A percentile compares a stretch with the other conserved stretches of the same genome.
These are phyloP conservation scores for Toxostoma redivivum DNA, from an alignment of 2,113 vertebrate species.

Conservation along the genomic window DNA sequence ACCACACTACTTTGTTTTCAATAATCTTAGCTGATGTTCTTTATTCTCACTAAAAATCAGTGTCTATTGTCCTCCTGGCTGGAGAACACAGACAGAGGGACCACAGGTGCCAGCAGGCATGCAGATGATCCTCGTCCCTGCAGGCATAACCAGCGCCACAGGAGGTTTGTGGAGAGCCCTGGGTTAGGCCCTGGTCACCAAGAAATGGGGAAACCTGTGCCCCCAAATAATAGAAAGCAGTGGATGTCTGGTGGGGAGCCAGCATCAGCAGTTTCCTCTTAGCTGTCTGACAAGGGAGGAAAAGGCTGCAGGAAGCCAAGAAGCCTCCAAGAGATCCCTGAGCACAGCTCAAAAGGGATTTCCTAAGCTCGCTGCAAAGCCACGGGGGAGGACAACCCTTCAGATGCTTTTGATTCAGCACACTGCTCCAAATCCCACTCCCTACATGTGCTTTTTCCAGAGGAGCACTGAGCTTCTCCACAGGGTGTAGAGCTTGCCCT, in stretches of 20 bases:
- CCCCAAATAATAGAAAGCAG: background rate
- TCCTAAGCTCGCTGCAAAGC: background rate
- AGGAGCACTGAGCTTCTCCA: background rate
- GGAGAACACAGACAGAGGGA: background rate
- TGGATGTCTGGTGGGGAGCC: background rate
- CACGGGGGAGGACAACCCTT: background rate
- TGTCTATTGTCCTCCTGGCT: background rate
- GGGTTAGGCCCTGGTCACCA: background rate
- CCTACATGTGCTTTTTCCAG: background rate
- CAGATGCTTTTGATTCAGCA: conserved; percentile 24
- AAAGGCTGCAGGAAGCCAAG: background rate
- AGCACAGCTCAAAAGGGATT: background rate
- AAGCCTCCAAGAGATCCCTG: conserved; percentile 25
- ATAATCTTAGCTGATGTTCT: background rate
- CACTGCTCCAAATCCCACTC: background rate
- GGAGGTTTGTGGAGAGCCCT: background rate
- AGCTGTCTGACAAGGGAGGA: background rate
- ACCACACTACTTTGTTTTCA: background rate
- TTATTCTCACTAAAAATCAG: background rate
- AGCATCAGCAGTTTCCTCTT: background rate
- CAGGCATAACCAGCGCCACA: background rate
- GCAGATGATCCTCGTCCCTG: background rate
- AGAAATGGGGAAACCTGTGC: background rate
- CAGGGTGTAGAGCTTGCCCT: background rate
- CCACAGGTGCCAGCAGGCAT: background rate